Base-by-base conservation (phyloP, 2,113 vertebrate genomes). In the Gallinago jamesoni region DNA sequence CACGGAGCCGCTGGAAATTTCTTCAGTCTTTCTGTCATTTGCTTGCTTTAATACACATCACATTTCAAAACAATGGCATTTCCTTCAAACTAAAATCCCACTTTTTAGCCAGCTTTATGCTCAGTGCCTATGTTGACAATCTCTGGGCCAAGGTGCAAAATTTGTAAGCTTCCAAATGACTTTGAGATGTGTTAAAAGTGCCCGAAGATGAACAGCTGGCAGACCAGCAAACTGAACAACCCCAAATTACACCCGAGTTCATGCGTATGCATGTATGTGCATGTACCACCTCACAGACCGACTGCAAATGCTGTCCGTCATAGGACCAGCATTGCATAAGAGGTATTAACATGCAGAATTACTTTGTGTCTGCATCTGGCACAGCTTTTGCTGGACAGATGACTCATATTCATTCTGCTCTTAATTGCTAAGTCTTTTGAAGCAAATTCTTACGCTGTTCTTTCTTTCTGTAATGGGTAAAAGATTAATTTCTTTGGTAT, bases 361-460 rank as follows among this genome's bases (percentile, higher is more conserved):
- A 89, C 64, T 89, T 68, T 53, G 47, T 59, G 76, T 63, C 72
- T 86, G 63, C 85, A 90, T 92, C 88, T 96, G 94, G 88, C 79
- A 81, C 73, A 75, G 80, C 37, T 90, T 92, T 89, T 84, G 43
- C 94, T 89, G 96, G 95, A 86, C 92, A 96, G 79, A 91, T 90
- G 80, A 96, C 50, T 95, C 93, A 91, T 55, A 84, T 84, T 93
- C 76, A 88, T 79, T 84, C 83, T 90, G 39, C 28, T 86, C 69
- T 87, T 84, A 84, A 84, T 50, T 90, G 64, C 53, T 52, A 43
- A 84, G 33, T 69, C 69, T 87, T 86, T 82, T 68, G 43, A 93
- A 95, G 56, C 21, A 60, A 80, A 82, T 75, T 93, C 76, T 95
- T 96, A 70, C 0, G 28, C 57, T 76, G 30, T 28, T 90, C 35